These are phyloP conservation scores for Camponotus floridanus DNA, from an alignment of 1,140 invertebrate genomes.

Conservation along the genomic window DNA sequence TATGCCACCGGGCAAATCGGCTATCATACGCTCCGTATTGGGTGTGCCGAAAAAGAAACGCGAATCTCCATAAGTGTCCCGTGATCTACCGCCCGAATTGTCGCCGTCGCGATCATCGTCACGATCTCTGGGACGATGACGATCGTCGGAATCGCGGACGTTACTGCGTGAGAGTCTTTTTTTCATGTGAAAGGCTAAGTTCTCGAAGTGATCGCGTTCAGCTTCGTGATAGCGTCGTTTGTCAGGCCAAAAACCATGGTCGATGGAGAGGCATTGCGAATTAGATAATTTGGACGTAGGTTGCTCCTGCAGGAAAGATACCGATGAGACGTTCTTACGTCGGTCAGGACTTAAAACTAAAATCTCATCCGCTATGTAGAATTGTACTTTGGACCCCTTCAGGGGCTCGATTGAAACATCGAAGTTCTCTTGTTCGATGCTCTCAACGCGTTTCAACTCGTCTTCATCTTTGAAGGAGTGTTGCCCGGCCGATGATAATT, in stretches of 20 bases:
- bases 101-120: slow-evolving; percentile 87
- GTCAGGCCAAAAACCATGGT: slow-evolving; percentile 88
- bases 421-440: slow-evolving; percentile 25
- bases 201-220: slow-evolving; percentile 87
- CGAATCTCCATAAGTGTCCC: slow-evolving; percentile 52
- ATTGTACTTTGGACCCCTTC: slow-evolving; percentile 79
- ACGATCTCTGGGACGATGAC: slow-evolving; percentile 87
- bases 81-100: slow-evolving; percentile 44
- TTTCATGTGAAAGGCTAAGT: slow-evolving; percentile 81
- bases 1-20: slow-evolving; percentile 92
- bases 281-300: slow-evolving; percentile 46
- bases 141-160: slow-evolving; percentile 80
- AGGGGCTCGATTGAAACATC: slow-evolving; percentile 40
- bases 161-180: slow-evolving; percentile 48
- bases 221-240: slow-evolving; percentile 89
- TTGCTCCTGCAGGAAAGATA: slow-evolving; percentile 49
- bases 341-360: slow-evolving; percentile 76
- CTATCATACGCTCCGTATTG: slow-evolving; percentile 89
- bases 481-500: slow-evolving; percentile 25
- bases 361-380: slow-evolving; percentile 82
- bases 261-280: slow-evolving; percentile 79
- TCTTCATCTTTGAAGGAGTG: slow-evolving; percentile 50
- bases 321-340: slow-evolving; percentile 39
- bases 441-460: slow-evolving; percentile 1
- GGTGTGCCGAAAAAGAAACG: slow-evolving; percentile 70